These are phyloP conservation scores for Artemia sinica DNA, from an alignment of 2,888 invertebrate genomes.

Conservation along the genomic window DNA sequence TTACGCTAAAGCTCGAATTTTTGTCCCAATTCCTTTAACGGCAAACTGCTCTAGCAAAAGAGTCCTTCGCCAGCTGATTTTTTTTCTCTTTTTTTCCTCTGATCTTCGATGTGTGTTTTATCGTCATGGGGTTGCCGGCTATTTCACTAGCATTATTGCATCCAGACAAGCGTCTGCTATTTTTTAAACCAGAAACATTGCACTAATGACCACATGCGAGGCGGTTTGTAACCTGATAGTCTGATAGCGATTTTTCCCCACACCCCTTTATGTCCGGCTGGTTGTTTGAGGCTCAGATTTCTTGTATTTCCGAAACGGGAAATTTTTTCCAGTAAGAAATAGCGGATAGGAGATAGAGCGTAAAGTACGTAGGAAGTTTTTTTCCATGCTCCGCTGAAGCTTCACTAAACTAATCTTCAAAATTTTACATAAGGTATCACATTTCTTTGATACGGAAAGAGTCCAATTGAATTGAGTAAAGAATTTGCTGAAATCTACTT, in stretches of 20 bases:
- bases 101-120: no score
- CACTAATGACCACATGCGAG: constrained; percentile 11
- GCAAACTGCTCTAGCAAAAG: no score
- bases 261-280: constrained; percentile 14
- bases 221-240: constrained; percentile 4
- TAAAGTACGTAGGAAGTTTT: background rate
- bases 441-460: no score
- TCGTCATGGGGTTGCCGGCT: background rate
- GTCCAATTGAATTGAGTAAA: no score
- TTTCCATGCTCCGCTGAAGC: no score
- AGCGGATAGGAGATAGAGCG: background rate
- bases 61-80: no score
- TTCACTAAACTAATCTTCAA: no score
- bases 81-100: no score
- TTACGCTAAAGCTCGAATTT: no score
- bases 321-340: background rate
- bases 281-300: constrained; percentile 14
- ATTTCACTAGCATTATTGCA: constrained; percentile 1
- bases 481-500: no score
- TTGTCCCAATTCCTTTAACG: no score
- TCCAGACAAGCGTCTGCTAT: constrained; percentile 9
- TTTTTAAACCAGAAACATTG: constrained; percentile 6
- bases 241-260: constrained; percentile 7
- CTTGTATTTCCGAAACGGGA: constrained; percentile 4
- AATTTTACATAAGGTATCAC: no score